phyloP scores from a whole-genome alignment of 2,797 vertebrate species.

The Orientallactaga sibirica region DNA sequence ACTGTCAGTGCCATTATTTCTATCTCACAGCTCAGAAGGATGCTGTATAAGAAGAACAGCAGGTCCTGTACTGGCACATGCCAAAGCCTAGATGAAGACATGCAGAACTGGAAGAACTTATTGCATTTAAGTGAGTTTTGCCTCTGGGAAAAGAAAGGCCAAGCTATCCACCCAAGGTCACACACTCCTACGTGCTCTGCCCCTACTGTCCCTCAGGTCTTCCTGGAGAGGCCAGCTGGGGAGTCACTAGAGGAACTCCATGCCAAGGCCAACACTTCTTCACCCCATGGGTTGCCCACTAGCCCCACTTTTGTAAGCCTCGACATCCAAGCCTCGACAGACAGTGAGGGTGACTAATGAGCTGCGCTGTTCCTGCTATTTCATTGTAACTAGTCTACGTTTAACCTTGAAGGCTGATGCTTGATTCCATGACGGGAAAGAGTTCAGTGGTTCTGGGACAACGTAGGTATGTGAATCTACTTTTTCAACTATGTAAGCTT shows the following conservation, averaged over 20 bases:
- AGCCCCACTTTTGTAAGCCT: background rate
- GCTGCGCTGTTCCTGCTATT: background rate
- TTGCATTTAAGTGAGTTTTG: background rate
- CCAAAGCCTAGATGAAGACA: background rate
- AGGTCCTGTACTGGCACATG: background rate
- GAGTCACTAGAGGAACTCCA: rapidly evolving
- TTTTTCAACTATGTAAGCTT: background rate
- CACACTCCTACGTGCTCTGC: background rate
- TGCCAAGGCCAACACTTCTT: background rate
- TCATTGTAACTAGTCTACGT: background rate
- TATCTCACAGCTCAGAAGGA: background rate
- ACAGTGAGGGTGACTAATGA: background rate
- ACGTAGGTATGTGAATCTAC: background rate
- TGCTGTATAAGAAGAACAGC: background rate
- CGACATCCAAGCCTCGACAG: background rate
- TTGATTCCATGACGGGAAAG: background rate
- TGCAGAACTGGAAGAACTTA: background rate
- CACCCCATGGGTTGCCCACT: rapidly evolving
- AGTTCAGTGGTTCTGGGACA: background rate
- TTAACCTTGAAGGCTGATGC: background rate
- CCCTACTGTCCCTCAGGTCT: rapidly evolving
- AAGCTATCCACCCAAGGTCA: background rate
- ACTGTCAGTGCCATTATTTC: no score
- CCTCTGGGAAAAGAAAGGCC: background rate
- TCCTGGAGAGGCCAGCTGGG: background rate